Conservation (phyloP, 1,140 invertebrate genomes). For the Aphelinus certus region DNA sequence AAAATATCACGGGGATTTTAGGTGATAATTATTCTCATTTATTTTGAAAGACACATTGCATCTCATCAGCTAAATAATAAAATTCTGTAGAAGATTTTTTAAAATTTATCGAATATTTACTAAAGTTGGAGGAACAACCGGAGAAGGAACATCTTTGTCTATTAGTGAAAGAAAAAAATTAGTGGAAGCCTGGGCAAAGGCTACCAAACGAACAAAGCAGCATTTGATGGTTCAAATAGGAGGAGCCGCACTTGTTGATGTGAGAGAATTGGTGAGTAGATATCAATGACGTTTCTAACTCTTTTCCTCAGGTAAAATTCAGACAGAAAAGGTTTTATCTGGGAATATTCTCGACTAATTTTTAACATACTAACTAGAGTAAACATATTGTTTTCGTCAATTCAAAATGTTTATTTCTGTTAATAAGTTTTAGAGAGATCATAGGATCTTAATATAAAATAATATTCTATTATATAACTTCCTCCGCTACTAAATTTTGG, state of each 20-base stretch:
- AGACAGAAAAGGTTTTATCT: slow-evolving; percentile 65
- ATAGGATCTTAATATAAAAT: slow-evolving; percentile 78
- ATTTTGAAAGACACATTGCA: neutral
- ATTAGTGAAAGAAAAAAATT: slow-evolving; percentile 76
- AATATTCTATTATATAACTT: slow-evolving; percentile 68
- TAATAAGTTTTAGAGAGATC: slow-evolving; percentile 78
- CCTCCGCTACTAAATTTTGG: slow-evolving; percentile 71
- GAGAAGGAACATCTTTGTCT: slow-evolving; percentile 78
- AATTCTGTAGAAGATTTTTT: slow-evolving; percentile 68
- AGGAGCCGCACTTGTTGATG: slow-evolving; percentile 76
- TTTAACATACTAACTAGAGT: slow-evolving; percentile 63
- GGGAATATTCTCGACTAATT: slow-evolving; percentile 67
- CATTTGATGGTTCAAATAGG: slow-evolving; percentile 83
- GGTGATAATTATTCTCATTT: slow-evolving; percentile 72
- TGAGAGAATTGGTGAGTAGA: slow-evolving; percentile 73
- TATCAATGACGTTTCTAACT: neutral
- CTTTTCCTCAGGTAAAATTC: slow-evolving; percentile 10
- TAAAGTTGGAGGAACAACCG: slow-evolving; percentile 80
- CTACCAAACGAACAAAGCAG: slow-evolving; percentile 66
- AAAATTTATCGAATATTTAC: slow-evolving; percentile 3
- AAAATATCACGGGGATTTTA: slow-evolving; percentile 71
- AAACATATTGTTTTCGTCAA: slow-evolving; percentile 67
- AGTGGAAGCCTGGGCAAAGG: slow-evolving; percentile 74
- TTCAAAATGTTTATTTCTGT: slow-evolving; percentile 3
- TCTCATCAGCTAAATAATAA: slow-evolving; percentile 4